A percentile compares a stretch with the other conserved stretches of the same genome.
phyloP scores from a whole-genome alignment of 2,797 vertebrate genomes.

The Platalea minor region DNA sequence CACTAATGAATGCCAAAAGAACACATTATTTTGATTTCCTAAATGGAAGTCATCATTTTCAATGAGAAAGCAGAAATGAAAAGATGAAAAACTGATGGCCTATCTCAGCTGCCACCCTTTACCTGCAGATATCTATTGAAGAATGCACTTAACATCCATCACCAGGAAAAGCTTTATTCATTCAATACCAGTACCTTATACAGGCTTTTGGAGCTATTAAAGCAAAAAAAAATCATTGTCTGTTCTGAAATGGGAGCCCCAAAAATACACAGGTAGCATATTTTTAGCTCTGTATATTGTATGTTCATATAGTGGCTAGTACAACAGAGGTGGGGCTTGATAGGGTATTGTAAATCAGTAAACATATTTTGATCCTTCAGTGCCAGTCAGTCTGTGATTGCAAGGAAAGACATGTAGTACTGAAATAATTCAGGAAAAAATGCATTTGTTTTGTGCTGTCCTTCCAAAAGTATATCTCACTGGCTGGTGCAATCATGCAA shows the following conservation, averaged over 20 bases:
- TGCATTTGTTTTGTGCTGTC: neutral
- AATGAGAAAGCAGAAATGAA: slow-evolving; percentile 33
- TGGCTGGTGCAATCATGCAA: neutral
- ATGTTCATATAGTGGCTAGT: neutral
- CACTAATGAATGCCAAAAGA: slow-evolving; percentile 13
- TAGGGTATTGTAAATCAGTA: neutral
- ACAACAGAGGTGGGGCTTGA: neutral
- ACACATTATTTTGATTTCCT: slow-evolving; percentile 24
- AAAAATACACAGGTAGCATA: neutral
- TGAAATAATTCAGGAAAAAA: neutral
- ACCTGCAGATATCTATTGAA: slow-evolving; percentile 18
- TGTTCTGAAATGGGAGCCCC: neutral
- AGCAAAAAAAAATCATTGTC: neutral
- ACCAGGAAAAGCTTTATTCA: neutral
- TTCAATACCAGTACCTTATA: neutral
- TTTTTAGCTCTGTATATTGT: neutral
- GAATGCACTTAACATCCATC: neutral
- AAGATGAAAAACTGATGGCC: slow-evolving; percentile 44
- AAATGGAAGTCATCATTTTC: slow-evolving; percentile 46
- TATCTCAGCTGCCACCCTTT: slow-evolving; percentile 26
- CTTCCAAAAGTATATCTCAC: neutral
- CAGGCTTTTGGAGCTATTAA: neutral
- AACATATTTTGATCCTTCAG: neutral
- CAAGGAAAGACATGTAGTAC: neutral
- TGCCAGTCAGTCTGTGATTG: neutral